Evolutionary conservation across 92 coral and sea anemone genomes (phyloP).

Genomic region (Epizoanthus illoricatus): DNA sequence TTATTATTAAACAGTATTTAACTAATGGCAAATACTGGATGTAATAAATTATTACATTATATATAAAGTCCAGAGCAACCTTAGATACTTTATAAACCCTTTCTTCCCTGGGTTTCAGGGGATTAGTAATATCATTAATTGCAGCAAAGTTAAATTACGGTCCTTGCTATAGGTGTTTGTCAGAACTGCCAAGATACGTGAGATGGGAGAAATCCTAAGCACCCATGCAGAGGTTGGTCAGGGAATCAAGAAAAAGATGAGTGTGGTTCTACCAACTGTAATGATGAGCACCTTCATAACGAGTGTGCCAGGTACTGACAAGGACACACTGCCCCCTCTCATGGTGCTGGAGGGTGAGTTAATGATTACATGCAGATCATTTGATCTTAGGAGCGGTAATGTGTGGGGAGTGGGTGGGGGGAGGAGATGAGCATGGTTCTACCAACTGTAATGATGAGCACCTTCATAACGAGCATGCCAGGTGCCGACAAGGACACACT

Average conservation of each 20-base stretch:
- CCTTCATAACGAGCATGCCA: slow-evolving; percentile 89
- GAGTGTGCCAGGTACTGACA: slow-evolving; percentile 78
- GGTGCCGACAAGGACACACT: slow-evolving; percentile 74
- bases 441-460: slow-evolving; percentile 67
- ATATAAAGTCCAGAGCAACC: too few relatives aligned
- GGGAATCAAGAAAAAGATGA: slow-evolving; percentile 66
- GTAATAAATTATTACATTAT: too few relatives aligned
- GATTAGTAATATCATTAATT: too few relatives aligned
- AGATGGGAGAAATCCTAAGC: slow-evolving; percentile 72
- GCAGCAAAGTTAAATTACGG: neutral
- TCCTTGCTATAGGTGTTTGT: slow-evolving; percentile 52
- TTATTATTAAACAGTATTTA: too few relatives aligned
- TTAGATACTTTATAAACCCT: too few relatives aligned
- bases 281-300: slow-evolving; percentile 86
- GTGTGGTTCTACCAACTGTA: slow-evolving; percentile 70
- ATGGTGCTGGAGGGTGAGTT: slow-evolving; percentile 63
- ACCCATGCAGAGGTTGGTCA: slow-evolving; percentile 84
- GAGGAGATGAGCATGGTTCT: slow-evolving; percentile 62
- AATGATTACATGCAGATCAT: neutral
- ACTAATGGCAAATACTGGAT: too few relatives aligned
- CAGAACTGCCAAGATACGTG: slow-evolving; percentile 71
- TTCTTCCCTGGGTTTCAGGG: too few relatives aligned
- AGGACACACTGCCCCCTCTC: slow-evolving; percentile 74
- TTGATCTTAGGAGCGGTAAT: neutral
- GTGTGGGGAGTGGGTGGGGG: neutral